phyloP scores from a whole-genome alignment of 2,888 invertebrate genomes.

The Cantharis nigra region DNA sequence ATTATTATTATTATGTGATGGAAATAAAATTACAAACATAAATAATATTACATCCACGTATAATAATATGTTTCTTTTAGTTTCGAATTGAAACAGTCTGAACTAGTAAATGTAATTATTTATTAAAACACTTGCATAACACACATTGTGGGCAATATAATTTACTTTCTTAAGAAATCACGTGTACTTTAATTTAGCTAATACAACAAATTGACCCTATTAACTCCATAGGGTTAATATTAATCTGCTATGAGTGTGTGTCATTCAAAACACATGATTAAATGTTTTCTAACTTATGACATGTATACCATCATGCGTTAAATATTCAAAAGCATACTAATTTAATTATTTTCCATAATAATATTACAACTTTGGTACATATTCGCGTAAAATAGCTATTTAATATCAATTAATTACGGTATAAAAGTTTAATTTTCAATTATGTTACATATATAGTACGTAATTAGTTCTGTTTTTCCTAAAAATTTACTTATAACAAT shows the following conservation, averaged over 20 bases:
- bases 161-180: neutral
- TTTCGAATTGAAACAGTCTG: neutral
- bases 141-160: neutral
- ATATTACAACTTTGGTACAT: neutral
- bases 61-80: neutral
- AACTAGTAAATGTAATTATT: neutral
- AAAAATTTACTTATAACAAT: neutral
- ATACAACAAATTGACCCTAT: constrained; percentile 1
- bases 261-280: neutral
- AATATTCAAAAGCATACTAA: neutral
- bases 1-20: neutral
- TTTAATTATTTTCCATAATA: neutral
- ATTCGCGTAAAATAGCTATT: neutral
- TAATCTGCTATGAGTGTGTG: neutral
- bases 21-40: no score
- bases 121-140: neutral
- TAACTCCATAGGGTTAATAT: neutral
- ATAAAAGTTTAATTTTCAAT: neutral
- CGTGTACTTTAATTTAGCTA: neutral
- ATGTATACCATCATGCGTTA: neutral
- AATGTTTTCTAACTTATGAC: neutral
- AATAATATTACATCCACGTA: no score
- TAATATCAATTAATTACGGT: neutral
- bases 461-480: neutral
- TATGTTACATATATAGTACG: neutral